Evolutionary conservation across 2,113 vertebrate species (phyloP).

Genomic region (Mustela nigripes): DNA sequence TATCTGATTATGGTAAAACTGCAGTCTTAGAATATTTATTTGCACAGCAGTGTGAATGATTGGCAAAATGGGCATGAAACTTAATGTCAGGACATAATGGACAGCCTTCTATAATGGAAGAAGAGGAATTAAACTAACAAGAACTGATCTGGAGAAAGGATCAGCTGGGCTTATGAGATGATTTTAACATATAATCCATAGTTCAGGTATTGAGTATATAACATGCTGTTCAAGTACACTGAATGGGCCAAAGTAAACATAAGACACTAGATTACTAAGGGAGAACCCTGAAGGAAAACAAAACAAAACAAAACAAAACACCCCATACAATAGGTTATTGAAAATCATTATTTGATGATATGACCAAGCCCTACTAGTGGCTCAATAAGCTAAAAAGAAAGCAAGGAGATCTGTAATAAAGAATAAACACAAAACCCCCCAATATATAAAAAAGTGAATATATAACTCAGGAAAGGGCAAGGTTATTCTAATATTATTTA

Average conservation of each 20-base stretch:
- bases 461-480: not conserved
- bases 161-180: not conserved
- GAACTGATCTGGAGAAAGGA: not conserved
- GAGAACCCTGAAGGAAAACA: not conserved
- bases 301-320: not conserved
- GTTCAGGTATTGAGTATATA: not conserved
- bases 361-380: not conserved
- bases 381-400: not conserved
- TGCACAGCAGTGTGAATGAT: not conserved
- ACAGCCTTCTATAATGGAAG: not conserved
- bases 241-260: not conserved
- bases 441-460: not conserved
- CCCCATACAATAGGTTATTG: not conserved
- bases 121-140: slow-evolving; percentile 20
- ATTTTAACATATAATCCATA: slow-evolving; percentile 11
- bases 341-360: not conserved
- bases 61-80: not conserved
- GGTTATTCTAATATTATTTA: not conserved
- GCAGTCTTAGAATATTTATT: slow-evolving; percentile 13
- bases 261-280: not conserved
- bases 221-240: not conserved
- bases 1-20: not conserved
- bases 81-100: not conserved
- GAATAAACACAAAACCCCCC: not conserved
- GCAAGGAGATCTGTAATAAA: not conserved